Evolutionary conservation across 1,140 invertebrate genomes (phyloP).

Genomic region (Caenorhabditis latens): DNA sequence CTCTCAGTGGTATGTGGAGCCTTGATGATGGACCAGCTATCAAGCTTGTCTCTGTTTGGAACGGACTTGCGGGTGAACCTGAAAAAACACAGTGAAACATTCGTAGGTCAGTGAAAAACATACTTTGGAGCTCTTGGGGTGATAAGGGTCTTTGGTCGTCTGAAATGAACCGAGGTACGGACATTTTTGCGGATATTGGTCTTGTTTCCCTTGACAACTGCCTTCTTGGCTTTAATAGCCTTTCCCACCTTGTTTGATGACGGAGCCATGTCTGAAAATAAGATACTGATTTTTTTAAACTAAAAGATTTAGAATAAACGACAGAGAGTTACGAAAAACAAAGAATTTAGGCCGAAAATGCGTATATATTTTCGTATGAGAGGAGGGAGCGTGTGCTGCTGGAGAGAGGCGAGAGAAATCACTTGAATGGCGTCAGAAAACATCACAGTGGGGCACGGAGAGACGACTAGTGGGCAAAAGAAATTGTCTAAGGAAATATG

Average conservation of each 20-base stretch:
- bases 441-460: neutral
- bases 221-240: constrained; percentile 62
- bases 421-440: neutral
- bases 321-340: neutral
- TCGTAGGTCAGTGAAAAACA: neutral
- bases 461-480: too few relatives aligned
- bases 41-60: constrained; percentile 82
- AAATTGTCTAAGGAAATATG: too few relatives aligned
- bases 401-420: neutral
- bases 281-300: neutral
- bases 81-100: neutral
- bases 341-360: constrained; percentile 1
- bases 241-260: constrained; percentile 58
- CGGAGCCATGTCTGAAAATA: constrained; percentile 34
- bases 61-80: constrained; percentile 87
- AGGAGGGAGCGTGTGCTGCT: neutral
- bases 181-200: constrained; percentile 82
- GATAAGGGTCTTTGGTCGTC: constrained; percentile 89
- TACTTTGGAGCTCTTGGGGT: constrained; percentile 92
- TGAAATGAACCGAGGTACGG: constrained; percentile 92
- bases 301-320: neutral
- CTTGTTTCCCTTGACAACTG: constrained; percentile 63
- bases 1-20: constrained; percentile 97
- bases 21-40: constrained; percentile 89
- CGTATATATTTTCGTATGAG: neutral